These are phyloP conservation scores for Drosophila leontia DNA, from an alignment of 1,140 invertebrate genomes.

Conservation along the genomic window DNA sequence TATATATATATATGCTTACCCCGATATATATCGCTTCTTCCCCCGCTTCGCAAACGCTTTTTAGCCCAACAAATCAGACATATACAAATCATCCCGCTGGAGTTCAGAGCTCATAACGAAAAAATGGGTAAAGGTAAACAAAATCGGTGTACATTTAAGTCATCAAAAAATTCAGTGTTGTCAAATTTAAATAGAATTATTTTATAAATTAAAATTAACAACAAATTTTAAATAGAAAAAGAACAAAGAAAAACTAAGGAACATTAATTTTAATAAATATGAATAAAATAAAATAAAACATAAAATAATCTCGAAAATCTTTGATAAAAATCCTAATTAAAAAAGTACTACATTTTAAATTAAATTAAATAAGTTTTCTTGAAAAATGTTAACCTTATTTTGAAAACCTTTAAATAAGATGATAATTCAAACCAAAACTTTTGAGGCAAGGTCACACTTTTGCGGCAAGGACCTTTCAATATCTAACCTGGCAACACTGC, in stretches of 20 bases:
- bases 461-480: not conserved
- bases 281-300: too few species aligned
- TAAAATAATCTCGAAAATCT: too few species aligned
- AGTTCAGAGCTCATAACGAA: constrained; percentile 1
- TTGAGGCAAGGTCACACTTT: not conserved
- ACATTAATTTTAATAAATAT: not conserved
- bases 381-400: not conserved
- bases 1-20: not conserved
- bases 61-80: constrained; percentile 13
- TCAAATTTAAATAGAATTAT: not conserved
- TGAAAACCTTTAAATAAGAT: too few species aligned
- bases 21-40: constrained; percentile 3
- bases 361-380: too few species aligned
- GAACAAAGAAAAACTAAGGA: not conserved
- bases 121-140: constrained; percentile 7
- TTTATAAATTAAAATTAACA: too few species aligned
- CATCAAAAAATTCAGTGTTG: not conserved
- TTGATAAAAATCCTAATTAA: too few species aligned
- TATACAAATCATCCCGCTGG: constrained; percentile 7
- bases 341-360: too few species aligned
- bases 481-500: not conserved
- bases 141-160: not conserved
- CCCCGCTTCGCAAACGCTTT: constrained; percentile 26
- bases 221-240: too few species aligned
- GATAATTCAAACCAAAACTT: not conserved